Evolutionary conservation across 2,113 vertebrate genomes (phyloP), one percentile per base, ranked within the genome.

Genomic region (Natator depressus): DNA sequence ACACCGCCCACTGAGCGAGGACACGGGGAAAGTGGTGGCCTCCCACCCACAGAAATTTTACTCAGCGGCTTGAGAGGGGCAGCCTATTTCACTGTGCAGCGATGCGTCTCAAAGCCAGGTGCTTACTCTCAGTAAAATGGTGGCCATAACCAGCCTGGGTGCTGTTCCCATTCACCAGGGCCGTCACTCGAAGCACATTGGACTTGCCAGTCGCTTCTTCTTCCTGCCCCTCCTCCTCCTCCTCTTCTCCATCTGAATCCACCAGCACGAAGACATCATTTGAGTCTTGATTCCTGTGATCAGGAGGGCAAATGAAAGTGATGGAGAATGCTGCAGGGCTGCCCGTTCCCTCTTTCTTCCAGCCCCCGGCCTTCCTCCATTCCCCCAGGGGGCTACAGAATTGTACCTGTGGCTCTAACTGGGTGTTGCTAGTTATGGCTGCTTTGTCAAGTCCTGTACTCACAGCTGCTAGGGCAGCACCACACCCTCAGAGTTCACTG

Each of bases 251-350:
- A 11, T 99, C 99, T 0, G 99, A 99, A 54, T 99, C 99, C 92
- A 99, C 99, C 95, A 99, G 98, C 93, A 99, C 98, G 75, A 99
- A 84, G 79, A 99, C 91, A 27, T 99, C 99, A 9, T 89, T 94
- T 0, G 49, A 88, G 69, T 97, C 97, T 72, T 88, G 96, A 53
- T 72, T 95, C 96, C 98, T 98, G 93, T 20, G 65, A 91, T 86
- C 10, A 92, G 95, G 80, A 96, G n/a, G 86, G 55, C 29, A 85
- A 75, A 76, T 2, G 1, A 38, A 53, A 35, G 35, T 11, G 17
- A 72, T 17, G 19, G 9, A 75, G 35, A 57, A 82, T 62, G 62
- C 53, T 65, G 59, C 35, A 76, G 78, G 9, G 8, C 59, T 42
- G 47, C 19, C 24, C 80, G 29, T 5, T 4, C 27, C 16, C 6